Conservation (phyloP, 2,888 invertebrate species). For the Cheilosia scutellata region DNA sequence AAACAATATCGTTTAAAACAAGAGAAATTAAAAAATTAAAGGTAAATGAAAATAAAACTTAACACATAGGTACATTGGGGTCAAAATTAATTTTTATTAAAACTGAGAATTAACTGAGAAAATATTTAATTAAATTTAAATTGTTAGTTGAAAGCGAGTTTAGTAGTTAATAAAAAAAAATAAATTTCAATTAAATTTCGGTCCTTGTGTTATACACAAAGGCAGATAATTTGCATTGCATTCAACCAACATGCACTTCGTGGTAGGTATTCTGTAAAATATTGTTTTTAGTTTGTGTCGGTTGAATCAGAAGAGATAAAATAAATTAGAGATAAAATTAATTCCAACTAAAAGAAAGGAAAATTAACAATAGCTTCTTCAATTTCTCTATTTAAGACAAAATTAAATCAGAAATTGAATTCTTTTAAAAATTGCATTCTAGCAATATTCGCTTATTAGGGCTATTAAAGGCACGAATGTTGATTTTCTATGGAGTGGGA, state of each 20-base stretch:
- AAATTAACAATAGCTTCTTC: conserved; percentile 36
- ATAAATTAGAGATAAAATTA: conserved; percentile 34
- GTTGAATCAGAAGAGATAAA: conserved; percentile 43
- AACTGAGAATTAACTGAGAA: conserved; percentile 53
- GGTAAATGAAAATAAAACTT: conserved; percentile 35
- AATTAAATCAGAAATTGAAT: conserved; percentile 28
- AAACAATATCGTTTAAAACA: conserved; percentile 65
- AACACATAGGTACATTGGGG: conserved; percentile 69
- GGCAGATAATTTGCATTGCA: conserved; percentile 43
- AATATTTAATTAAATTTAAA: conserved; percentile 48
- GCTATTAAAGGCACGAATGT: conserved; percentile 49
- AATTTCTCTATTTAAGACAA: conserved; percentile 52
- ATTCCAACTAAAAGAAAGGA: conserved; percentile 19
- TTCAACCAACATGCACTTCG: conserved; percentile 59
- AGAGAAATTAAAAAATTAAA: conserved; percentile 52
- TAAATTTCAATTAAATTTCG: conserved; percentile 47
- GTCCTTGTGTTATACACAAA: conserved; percentile 74
- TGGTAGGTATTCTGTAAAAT: conserved; percentile 62
- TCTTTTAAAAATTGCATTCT: conserved; percentile 63
- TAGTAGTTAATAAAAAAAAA: conserved; percentile 30
- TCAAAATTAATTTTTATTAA: conserved; percentile 73
- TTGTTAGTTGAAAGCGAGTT: conserved; percentile 57
- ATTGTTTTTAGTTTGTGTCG: conserved; percentile 46
- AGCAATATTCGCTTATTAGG: conserved; percentile 51
- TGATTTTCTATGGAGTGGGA: conserved; percentile 64